phyloP scores from a whole-genome alignment of 2,888 invertebrate genomes.

The Carpatolechia fugitivella region DNA sequence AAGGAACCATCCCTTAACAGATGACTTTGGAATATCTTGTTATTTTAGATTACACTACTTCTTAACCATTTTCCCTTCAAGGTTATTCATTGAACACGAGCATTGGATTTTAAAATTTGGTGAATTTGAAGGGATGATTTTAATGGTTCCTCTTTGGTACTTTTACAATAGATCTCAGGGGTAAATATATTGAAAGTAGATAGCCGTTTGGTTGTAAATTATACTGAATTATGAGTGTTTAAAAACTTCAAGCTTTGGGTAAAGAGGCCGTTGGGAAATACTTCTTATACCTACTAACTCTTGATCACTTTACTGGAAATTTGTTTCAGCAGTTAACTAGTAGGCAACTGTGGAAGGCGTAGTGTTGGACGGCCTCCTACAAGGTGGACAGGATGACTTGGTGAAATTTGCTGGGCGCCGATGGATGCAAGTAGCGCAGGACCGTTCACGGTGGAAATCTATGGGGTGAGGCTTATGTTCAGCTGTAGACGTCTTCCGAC shows the following conservation, averaged over 20 bases:
- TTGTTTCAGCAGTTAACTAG: too few species aligned
- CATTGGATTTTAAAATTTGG: neutral
- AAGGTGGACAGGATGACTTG: too few species aligned
- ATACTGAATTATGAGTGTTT: conserved; percentile 10
- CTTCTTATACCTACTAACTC: neutral
- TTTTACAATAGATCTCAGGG: conserved; percentile 13
- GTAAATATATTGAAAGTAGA: conserved; percentile 19
- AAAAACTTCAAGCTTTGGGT: neutral
- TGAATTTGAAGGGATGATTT: neutral
- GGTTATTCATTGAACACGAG: neutral
- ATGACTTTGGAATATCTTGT: neutral
- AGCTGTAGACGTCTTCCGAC: too few species aligned
- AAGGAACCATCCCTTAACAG: neutral
- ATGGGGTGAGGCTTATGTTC: too few species aligned
- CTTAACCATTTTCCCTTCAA: neutral
- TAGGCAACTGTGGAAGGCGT: too few species aligned
- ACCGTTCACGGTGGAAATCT: too few species aligned
- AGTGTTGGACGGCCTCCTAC: too few species aligned
- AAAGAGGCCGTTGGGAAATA: conserved; percentile 19
- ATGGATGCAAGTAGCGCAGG: too few species aligned
- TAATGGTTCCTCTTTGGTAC: neutral
- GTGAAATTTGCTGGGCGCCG: too few species aligned
- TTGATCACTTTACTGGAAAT: too few species aligned
- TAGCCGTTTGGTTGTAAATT: conserved; percentile 13
- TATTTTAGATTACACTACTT: neutral